phyloP scores from a whole-genome alignment of 2,888 invertebrate species.

The Pristionchus mayeri region DNA sequence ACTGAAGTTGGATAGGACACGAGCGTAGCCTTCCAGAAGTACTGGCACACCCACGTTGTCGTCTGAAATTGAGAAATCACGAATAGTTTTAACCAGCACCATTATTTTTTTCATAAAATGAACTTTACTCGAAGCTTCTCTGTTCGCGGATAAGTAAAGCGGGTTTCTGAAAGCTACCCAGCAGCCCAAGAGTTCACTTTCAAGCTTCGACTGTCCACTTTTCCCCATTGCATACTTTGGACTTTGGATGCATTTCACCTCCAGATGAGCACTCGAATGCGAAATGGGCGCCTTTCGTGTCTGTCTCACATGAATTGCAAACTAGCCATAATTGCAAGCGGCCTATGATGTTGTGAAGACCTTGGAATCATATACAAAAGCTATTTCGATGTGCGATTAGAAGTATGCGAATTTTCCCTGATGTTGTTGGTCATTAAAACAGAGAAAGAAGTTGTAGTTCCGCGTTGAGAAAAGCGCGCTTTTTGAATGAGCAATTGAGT shows the following conservation, averaged over 20 bases:
- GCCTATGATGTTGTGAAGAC: too few relatives aligned
- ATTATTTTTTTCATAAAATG: neutral
- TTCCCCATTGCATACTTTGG: too few relatives aligned
- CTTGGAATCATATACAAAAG: too few relatives aligned
- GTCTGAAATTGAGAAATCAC: constrained; percentile 49
- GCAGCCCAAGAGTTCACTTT: too few relatives aligned
- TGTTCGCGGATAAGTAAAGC: too few relatives aligned
- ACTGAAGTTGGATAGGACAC: constrained; percentile 70
- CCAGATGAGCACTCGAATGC: neutral
- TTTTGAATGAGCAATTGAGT: neutral
- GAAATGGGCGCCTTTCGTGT: neutral
- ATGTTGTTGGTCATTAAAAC: constrained; percentile 5
- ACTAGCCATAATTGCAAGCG: neutral
- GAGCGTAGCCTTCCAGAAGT: constrained; percentile 72
- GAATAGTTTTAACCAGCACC: too few relatives aligned
- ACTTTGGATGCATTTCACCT: too few relatives aligned
- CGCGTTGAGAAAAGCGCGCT: neutral
- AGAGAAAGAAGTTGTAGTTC: neutral
- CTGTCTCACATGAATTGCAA: neutral
- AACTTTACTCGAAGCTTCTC: too few relatives aligned
- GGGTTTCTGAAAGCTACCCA: too few relatives aligned
- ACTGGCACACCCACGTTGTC: constrained; percentile 64
- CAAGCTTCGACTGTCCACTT: too few relatives aligned
- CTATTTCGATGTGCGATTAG: too few relatives aligned
- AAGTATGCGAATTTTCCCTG: too few relatives aligned